Conservation (phyloP, 1,140 invertebrate species). For the Ceratina calcarata region DNA sequence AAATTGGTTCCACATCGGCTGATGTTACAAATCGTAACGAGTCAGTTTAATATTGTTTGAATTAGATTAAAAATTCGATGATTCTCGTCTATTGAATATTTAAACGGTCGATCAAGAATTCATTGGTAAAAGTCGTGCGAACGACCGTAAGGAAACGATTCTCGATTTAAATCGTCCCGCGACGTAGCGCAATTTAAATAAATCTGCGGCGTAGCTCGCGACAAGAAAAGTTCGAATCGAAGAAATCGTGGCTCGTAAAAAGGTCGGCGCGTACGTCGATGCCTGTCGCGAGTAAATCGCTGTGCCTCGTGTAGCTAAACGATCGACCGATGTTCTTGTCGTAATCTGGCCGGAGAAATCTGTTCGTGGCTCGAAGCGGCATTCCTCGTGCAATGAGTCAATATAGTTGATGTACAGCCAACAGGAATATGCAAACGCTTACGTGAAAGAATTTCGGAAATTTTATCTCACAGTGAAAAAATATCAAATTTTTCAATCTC, state of each 20-base stretch:
- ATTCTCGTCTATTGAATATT: too few species aligned
- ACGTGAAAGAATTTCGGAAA: too few species aligned
- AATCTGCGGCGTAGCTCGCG: constrained; percentile 1
- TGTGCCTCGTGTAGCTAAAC: constrained; percentile 29
- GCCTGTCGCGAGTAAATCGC: constrained; percentile 29
- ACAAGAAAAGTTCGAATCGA: constrained; percentile 19
- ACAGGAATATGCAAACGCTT: too few species aligned
- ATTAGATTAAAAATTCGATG: too few species aligned
- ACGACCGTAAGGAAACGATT: not conserved
- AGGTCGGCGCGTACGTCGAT: constrained; percentile 13
- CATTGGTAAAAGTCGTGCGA: not conserved
- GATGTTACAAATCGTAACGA: too few species aligned
- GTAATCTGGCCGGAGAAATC: constrained; percentile 48
- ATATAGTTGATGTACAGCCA: constrained; percentile 23
- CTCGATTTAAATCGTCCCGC: constrained; percentile 17
- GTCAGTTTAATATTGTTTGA: too few species aligned
- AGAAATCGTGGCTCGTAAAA: constrained; percentile 21
- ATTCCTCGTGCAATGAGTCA: constrained; percentile 43
- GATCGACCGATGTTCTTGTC: constrained; percentile 27
- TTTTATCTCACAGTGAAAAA: too few species aligned
- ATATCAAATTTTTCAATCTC: too few species aligned
- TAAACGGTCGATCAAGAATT: not conserved
- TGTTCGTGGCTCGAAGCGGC: constrained; percentile 8
- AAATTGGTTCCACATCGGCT: not conserved
- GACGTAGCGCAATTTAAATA: constrained; percentile 29